Evolutionary conservation across 2,797 vertebrate species (phyloP), one percentile per base, ranked within the genome.

Genomic region (Sparus aurata): DNA sequence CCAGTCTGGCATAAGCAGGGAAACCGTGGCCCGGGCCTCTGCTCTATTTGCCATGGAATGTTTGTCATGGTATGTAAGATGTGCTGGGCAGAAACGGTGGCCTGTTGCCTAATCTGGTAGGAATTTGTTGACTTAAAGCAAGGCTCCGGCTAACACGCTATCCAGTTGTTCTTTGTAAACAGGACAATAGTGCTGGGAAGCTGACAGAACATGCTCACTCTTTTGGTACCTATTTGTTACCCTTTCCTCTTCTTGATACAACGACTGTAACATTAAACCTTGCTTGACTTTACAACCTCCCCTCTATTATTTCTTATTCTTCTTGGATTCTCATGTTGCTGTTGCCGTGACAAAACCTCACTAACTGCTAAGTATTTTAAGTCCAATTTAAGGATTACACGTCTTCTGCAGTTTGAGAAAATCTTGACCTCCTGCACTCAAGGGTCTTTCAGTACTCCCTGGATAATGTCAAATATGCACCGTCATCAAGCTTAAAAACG

Each of bases 101-200:
- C 85, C 83, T 91, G 91, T 93, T 95, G 91, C 90, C 89, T 94
- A 94, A 95, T 95, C 90, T 91, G 82, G 69, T 55, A 92, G 94
- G 94, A 95, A 95, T 95, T 93, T 95, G 91, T 94, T 93, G 77
- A 93, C 84, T 85, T 88, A 92, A 94, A 90, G 85, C 79, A 71
- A 85, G 57, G 77, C 83, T 65, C 91, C 79, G 73, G 83, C 87
- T 87, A 91, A 93, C 91, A 93, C 52, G 83, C 90, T 67, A 92
- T 89, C 77, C 81, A 89, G 86, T 91, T 87, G 82, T 89, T 91
- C 90, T 87, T 87, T 84, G 81, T 90, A 94, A 94, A 93, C 85
- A 89, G 82, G 78, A 90, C 86, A 88, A 90, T 83, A 86, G 84
- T 61, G 82, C 85, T 89, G 89, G 76, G 84, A 92, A 85, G 75